phyloP scores from a whole-genome alignment of 2,888 invertebrate genomes.

The Phoenoteleia sp. region DNA sequence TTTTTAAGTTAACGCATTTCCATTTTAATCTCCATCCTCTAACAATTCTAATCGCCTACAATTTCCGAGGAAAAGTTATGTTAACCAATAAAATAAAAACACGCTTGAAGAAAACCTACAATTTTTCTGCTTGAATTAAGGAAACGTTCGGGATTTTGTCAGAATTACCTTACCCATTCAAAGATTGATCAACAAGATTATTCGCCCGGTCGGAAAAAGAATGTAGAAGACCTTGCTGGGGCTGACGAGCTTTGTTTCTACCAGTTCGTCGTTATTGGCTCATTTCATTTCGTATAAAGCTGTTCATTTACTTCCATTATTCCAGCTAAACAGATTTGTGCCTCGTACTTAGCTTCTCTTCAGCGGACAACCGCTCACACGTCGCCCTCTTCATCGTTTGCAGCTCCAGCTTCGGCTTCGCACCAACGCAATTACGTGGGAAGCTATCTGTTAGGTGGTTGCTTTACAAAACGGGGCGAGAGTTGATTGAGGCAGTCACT shows the following conservation, averaged over 20 bases:
- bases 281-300: conserved; percentile 79
- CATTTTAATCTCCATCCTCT: no score
- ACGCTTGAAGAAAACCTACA: no score
- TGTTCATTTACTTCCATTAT: conserved; percentile 85
- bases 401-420: conserved; percentile 62
- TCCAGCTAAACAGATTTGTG: conserved; percentile 83
- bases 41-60: no score
- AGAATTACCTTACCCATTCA: conserved; percentile 8
- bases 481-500: conserved; percentile 57
- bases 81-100: no score
- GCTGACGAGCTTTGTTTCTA: conserved; percentile 74
- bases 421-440: conserved; percentile 76
- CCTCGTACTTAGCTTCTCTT: conserved; percentile 78
- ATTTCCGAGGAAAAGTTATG: no score
- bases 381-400: conserved; percentile 67
- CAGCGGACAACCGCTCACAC: conserved; percentile 74
- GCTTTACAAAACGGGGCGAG: conserved; percentile 61
- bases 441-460: conserved; percentile 74
- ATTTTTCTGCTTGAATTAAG: no score
- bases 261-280: conserved; percentile 80
- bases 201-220: conserved; percentile 69
- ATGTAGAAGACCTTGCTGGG: conserved; percentile 66
- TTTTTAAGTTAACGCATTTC: no score
- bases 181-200: conserved; percentile 37
- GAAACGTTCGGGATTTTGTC: no score